Percentiles rank a stretch among this genome's conserved stretches.
phyloP scores from a whole-genome alignment of 2,113 vertebrate species.

The Rhinogobius similis region DNA sequence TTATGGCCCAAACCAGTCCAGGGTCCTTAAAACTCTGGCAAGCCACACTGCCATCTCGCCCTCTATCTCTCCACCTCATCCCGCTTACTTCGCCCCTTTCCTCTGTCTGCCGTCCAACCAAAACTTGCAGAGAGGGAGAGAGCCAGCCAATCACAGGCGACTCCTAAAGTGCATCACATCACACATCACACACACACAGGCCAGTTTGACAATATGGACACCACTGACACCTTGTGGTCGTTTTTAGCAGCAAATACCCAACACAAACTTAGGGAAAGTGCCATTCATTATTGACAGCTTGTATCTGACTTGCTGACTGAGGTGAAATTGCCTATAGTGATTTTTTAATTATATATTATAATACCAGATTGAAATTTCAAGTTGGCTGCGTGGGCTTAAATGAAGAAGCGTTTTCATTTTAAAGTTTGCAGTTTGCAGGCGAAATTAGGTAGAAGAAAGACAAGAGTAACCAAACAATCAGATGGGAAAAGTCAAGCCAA shows the following conservation, averaged over 20 bases:
- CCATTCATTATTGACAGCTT: conserved; percentile 3
- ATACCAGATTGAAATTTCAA: not conserved
- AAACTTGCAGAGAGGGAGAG: conserved; percentile 32
- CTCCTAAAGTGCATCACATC: conserved; percentile 47
- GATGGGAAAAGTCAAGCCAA: conserved; percentile 76
- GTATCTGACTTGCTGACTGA: conserved; percentile 39
- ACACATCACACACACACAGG: conserved; percentile 27
- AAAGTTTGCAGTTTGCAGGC: conserved; percentile 54
- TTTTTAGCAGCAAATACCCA: conserved; percentile 2
- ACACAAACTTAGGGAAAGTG: not conserved
- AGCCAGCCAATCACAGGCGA: conserved; percentile 47
- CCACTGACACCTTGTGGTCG: conserved; percentile 79
- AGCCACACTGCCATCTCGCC: conserved; percentile 56
- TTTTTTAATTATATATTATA: conserved; percentile 8
- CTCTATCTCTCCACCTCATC: conserved; percentile 28
- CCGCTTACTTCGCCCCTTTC: conserved; percentile 38
- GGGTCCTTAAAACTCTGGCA: conserved; percentile 76
- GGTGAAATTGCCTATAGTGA: not conserved
- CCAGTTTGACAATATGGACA: conserved; percentile 66
- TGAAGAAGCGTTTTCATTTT: conserved; percentile 33
- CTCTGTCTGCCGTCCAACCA: conserved; percentile 50
- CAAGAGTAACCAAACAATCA: conserved; percentile 74
- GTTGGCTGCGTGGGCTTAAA: not conserved
- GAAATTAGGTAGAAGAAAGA: conserved; percentile 67
- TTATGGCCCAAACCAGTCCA: conserved; percentile 75